Base-by-base conservation (phyloP, 2,113 vertebrate genomes). In the Larimichthys crocea region DNA sequence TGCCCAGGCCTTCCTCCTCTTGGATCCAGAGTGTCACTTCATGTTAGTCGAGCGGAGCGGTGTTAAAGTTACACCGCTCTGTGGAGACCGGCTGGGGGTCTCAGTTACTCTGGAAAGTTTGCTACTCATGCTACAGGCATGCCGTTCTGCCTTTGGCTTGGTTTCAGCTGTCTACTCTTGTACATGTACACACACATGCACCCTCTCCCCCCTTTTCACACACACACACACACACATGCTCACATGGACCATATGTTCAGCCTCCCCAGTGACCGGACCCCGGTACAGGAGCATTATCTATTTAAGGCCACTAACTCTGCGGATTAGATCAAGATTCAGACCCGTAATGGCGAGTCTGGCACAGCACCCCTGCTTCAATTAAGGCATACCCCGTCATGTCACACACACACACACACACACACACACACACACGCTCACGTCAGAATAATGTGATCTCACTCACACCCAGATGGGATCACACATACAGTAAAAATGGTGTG, bases 291-390 rank as follows among this genome's bases (percentile, higher is more conserved):
- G 80, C 83, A 83, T 93, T 92, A 91, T 92, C 91, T 90, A 87
- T 94, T 90, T 92, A 91, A 90, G 89, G 87, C 80, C 76, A 85
- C 90, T 92, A 92, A 92, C 86, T 85, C 88, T 78, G 74, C 0
- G 52, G 90, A 93, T 93, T 93, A 93, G 85, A 89, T 81, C 64
- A 61, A 88, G 84, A 93, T 90, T 87, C 76, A 61, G 88, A 16
- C 65, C 71, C 69, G 57, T 93, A 92, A 92, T 89, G 89, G 93
- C 90, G n/a, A 29, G 72, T 86, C 91, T 93, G 92, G 91, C 86
- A 84, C 87, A 75, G 85, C 79, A 85, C 81, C 82, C 82, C 61
- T 83, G 87, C 80, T 78, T 89, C 86, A 93, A 88, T 92, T 92
- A 90, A 83, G 70, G 63, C 76, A 57, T 24, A 80, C 81, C 74